Evolutionary conservation across 2,888 invertebrate species (phyloP).

Genomic region (Melanargia galathea): DNA sequence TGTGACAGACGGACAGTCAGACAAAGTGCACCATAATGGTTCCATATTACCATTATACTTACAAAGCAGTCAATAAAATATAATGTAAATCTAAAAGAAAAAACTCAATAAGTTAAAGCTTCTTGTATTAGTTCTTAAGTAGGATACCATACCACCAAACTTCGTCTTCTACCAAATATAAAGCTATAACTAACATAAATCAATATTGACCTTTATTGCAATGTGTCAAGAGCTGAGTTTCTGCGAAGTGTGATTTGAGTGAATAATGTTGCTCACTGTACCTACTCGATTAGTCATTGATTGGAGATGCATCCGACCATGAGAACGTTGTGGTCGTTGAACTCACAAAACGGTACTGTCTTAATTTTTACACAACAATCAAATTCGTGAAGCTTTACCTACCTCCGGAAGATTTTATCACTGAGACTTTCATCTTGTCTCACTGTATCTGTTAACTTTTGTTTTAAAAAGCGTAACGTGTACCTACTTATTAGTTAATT

Average conservation of each 20-base stretch:
- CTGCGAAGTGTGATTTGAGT: neutral
- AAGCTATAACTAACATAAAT: neutral
- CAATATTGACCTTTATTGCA: conserved; percentile 11
- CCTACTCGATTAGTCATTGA: conserved; percentile 46
- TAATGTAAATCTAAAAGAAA: no score
- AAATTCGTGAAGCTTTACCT: neutral
- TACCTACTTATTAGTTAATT: no score
- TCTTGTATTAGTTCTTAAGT: no score
- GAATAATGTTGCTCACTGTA: conserved; percentile 26
- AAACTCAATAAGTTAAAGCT: conserved; percentile 15
- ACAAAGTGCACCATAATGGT: no score
- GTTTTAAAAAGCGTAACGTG: no score
- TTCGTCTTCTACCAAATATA: neutral
- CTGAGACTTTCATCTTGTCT: neutral
- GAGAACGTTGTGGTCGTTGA: conserved; percentile 40
- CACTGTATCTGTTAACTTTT: no score
- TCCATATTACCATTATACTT: no score
- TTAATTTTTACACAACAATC: conserved; percentile 29
- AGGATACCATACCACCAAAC: conserved; percentile 15
- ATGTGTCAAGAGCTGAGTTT: neutral
- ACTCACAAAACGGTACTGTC: conserved; percentile 37
- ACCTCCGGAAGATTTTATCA: conserved; percentile 4
- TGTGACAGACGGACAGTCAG: no score
- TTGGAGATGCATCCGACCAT: conserved; percentile 45
- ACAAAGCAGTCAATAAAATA: no score